phyloP scores from a whole-genome alignment of 2,113 vertebrate genomes.

The Sylvia atricapilla region DNA sequence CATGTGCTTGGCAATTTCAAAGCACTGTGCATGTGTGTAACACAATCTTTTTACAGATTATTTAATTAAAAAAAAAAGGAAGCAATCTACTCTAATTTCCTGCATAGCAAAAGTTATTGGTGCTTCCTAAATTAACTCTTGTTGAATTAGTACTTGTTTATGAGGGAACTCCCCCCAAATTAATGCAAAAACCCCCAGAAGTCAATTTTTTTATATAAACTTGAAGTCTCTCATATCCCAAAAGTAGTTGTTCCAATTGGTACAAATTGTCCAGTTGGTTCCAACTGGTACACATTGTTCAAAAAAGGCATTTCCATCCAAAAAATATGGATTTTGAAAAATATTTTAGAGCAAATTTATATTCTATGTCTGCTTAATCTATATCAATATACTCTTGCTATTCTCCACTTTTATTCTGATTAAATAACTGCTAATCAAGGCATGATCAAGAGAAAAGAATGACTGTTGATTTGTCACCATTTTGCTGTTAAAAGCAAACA shows the following conservation, averaged over 20 bases:
- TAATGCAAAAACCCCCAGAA: background rate
- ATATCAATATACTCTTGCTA: background rate
- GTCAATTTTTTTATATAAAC: rapidly evolving
- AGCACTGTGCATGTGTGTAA: rapidly evolving
- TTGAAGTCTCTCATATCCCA: background rate
- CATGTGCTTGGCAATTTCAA: background rate
- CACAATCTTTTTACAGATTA: background rate
- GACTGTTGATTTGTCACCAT: background rate
- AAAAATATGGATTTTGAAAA: background rate
- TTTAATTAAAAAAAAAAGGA: background rate
- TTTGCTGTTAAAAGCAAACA: background rate
- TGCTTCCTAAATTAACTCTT: background rate
- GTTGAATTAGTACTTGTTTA: background rate
- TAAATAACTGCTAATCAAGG: background rate
- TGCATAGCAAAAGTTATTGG: background rate
- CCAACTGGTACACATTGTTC: background rate
- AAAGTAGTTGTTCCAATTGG: background rate
- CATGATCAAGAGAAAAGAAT: background rate
- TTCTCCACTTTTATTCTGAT: background rate
- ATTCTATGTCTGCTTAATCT: background rate
- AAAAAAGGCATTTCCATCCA: background rate
- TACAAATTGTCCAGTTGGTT: background rate
- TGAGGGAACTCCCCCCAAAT: rapidly evolving
- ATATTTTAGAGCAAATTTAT: background rate
- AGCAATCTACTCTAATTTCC: background rate